Evolutionary conservation across 2,113 vertebrate genomes (phyloP).

Genomic region (Ramphastos sulfuratus): DNA sequence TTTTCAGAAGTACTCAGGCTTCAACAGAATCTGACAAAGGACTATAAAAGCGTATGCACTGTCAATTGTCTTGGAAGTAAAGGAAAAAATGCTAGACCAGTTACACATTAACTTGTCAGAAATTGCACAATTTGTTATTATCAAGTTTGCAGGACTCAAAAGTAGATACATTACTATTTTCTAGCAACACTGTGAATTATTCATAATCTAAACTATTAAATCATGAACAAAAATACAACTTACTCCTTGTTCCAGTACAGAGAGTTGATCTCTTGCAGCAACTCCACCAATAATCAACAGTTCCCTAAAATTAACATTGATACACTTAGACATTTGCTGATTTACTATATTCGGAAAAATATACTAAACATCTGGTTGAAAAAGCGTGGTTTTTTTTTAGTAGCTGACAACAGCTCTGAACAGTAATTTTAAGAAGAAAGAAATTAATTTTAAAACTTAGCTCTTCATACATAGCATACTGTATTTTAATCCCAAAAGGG

Average conservation of each 20-base stretch:
- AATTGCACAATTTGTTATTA: background rate
- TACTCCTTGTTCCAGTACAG: constrained; percentile 91
- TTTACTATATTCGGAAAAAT: background rate
- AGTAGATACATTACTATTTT: background rate
- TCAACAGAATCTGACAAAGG: background rate
- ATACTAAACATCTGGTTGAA: background rate
- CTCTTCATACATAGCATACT: background rate
- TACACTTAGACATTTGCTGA: background rate
- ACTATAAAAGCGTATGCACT: background rate
- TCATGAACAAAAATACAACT: constrained; percentile 40
- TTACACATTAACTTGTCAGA: background rate
- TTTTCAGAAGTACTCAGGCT: background rate
- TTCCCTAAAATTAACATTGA: constrained; percentile 78
- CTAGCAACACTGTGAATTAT: background rate
- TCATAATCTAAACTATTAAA: background rate
- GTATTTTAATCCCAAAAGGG: background rate
- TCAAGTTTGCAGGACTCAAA: background rate
- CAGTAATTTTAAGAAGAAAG: background rate
- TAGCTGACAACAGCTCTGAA: background rate
- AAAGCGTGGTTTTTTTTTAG: background rate
- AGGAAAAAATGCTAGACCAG: background rate
- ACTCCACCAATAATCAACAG: constrained; percentile 96
- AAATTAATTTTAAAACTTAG: background rate
- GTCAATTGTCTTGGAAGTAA: background rate
- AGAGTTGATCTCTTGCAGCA: constrained; percentile 93